phyloP scores from a whole-genome alignment of 1,140 invertebrate species.

The Eumaeus atala region DNA sequence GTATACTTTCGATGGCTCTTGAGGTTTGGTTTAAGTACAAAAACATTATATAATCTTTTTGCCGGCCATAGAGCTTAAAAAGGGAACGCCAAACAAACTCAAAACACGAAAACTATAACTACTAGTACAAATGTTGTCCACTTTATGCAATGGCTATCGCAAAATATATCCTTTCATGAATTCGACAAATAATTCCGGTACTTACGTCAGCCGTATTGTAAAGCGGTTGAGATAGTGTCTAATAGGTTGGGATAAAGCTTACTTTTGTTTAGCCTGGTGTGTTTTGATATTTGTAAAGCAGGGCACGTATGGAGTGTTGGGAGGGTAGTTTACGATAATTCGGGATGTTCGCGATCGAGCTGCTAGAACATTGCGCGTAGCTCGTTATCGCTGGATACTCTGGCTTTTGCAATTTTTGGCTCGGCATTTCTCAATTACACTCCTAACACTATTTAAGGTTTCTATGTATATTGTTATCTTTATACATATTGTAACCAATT shows the following conservation, averaged over 20 bases:
- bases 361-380: constrained; percentile 10
- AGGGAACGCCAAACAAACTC: constrained; percentile 7
- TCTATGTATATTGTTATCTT: too few species aligned
- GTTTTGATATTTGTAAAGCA: constrained; percentile 9
- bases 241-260: constrained; percentile 14
- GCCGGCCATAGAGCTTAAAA: constrained; percentile 4
- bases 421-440: not conserved
- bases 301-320: constrained; percentile 27
- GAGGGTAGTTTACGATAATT: constrained; percentile 34
- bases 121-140: constrained; percentile 29
- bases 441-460: not conserved
- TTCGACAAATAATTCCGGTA: constrained; percentile 34
- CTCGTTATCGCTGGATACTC: constrained; percentile 4
- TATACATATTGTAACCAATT: too few species aligned
- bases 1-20: too few species aligned
- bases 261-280: constrained; percentile 13
- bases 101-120: constrained; percentile 14
- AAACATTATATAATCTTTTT: constrained; percentile 7
- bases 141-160: constrained; percentile 27
- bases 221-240: constrained; percentile 9
- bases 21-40: not conserved
- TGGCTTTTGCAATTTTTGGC: constrained; percentile 13
- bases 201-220: constrained; percentile 17
- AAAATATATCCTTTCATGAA: constrained; percentile 31
- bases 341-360: constrained; percentile 24